Evolutionary conservation across 2,797 vertebrate species (phyloP), one percentile per base, ranked within the genome.

Genomic region (Knipowitschia caucasica): DNA sequence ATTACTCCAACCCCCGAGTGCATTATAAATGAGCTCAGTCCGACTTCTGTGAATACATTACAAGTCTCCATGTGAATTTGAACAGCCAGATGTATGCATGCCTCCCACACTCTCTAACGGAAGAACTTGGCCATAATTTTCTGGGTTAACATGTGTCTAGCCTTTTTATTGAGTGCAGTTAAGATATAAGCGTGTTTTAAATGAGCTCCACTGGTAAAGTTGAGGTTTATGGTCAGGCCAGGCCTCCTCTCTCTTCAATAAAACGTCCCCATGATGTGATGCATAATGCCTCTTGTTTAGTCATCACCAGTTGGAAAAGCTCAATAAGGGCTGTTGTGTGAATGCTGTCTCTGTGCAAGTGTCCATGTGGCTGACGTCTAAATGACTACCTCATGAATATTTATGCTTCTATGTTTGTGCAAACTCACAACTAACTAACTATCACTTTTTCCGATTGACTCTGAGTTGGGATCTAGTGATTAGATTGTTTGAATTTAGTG

Each of bases 191-290:
- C 29, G 54, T 25, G 64, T 60, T 69, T 59, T 53, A 62, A 54
- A 68, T 52, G 52, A 42, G 50, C 43, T 50, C 21, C 50, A 50
- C 49, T 68, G 50, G 51, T 0, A 5, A 46, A 46, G 38, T 56
- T 64, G 70, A 68, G 69, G 75, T 77, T 73, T 73, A 62, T 50
- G 70, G 76, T 64, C 64, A 42, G 31, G 52, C 17, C 20, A 17
- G 7, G 43, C 46, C 20, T 2, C 53, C 53, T 1, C 53, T 56
- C 60, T 39, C 30, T 42, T 14, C 29, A 14, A 40, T 56, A 46
- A 67, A 53, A 46, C 53, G 67, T 45, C 29, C 10, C 58, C 68
- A 20, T 64, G 58, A 73, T 74, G 50, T 56, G 50, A 58, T 11
- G 46, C 56, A 50, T 58, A 25, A 68, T 34, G 51, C 62, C 53